Evolutionary conservation across 2,888 invertebrate species (phyloP), one percentile per base, ranked within the genome.

Genomic region (Azorinus chamasolen): DNA sequence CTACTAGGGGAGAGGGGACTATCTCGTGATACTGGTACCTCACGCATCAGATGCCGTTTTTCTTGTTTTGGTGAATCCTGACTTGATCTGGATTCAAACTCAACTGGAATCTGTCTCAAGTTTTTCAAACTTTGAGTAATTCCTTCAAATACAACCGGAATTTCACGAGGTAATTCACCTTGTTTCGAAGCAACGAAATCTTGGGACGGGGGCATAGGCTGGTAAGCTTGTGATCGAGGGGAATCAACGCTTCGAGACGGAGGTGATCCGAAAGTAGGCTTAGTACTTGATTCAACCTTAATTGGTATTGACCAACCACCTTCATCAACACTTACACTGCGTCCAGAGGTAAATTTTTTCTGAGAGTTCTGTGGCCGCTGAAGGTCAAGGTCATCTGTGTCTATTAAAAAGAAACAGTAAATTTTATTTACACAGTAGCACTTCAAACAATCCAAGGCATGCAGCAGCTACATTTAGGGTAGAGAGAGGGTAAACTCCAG

Each of bases 121-220:
- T 54, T 66, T 39, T 64, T 71, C 53, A 72, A 54, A 58, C 66
- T 45, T 53, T 80, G 64, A 59, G 24, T 63, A 24, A 73, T 58
- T 32, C 76, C 76, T 71, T 77, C 64, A 75, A 81, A 61, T 18
- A 70, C 73, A 53, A 81, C 69, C 20, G 81, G 78, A 58, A 81
- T 78, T 57, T 81, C 81, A 37, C 77, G 64, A 50, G 68, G 70
- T 27, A 76, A 74, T 43, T 81, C 81, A 39, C 50, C 45, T 32
- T 75, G 70, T 27, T 62, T 66, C 43, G 57, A 59, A 32, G 32
- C 32, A 62, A 64, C 80, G 77, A 80, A 80, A 80, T 70, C 63
- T 66, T 59, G 73, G 41, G 80, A 65, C 57, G 72, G 76, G 45
- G 69, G 69, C 32, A 32, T 10, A 6, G 32, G 5, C 41, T 69